Evolutionary conservation across 1,140 invertebrate genomes (phyloP), one percentile per base, ranked within the genome.

Genomic region (Drosophila erecta): DNA sequence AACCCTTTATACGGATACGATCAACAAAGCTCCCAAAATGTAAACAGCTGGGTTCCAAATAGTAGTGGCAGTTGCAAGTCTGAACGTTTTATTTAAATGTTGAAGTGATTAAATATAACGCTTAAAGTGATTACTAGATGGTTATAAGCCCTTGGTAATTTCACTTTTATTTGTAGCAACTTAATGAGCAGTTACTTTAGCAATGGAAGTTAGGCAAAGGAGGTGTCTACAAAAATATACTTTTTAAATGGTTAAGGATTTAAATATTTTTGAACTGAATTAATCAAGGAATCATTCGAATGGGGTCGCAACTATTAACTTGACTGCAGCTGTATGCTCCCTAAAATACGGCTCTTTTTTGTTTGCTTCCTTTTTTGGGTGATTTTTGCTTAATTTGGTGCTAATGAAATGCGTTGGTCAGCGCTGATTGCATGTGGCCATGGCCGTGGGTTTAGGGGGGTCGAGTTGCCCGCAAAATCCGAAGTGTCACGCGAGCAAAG

Each of bases 341-440:
- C 49, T 35, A 51, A 51, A 51, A 20, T 27, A 43, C 55, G 38
- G 43, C 14, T 44, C 20, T 56, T 35, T 46, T 43, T 40, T 56
- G 15, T n/a, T 15, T 7, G 15, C 38, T 54, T 64, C 64, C 50
- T 72, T 65, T 73, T 69, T 77, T 81, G 20, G 59, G 60, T 61
- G 75, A 81, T 78, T 84, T 84, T 83, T 83, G 64, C 75, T 76
- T 85, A 85, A 84, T 84, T 84, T 85, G 69, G 54, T 62, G 81
- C 81, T 85, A 85, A 85, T 85, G 81, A 85, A 85, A 85, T 85
- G 81, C 72, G 49, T 64, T 69, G 67, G 71, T 70, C 60, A 53
- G 51, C 72, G 66, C 72, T 84, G 81, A 84, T 84, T 84, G 81
- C 81, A 84, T 84, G 81, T 67, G 81, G 81, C 81, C 76, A 59